Percentiles rank a stretch among this genome's conserved stretches.
phyloP scores from a whole-genome alignment of 1,140 invertebrate species.

The Lordiphosa collinella region DNA sequence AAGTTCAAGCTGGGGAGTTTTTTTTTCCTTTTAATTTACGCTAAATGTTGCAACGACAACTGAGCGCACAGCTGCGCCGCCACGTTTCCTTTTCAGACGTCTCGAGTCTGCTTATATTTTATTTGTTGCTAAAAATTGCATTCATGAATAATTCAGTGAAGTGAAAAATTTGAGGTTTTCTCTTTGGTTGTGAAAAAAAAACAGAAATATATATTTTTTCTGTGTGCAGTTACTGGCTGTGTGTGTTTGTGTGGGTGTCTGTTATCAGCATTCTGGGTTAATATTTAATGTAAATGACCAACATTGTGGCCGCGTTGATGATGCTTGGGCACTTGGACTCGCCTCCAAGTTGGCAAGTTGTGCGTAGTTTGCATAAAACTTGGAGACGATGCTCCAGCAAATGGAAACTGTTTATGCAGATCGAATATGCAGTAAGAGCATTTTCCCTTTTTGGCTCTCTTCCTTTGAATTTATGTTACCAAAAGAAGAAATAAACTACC shows the following conservation, averaged over 20 bases:
- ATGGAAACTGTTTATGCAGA: conserved; percentile 69
- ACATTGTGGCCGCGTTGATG: conserved; percentile 49
- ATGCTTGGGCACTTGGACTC: conserved; percentile 24
- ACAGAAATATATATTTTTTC: conserved; percentile 48
- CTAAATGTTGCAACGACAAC: conserved; percentile 60
- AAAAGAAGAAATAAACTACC: conserved; percentile 32
- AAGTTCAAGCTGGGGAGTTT: conserved; percentile 41
- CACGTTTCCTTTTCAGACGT: conserved; percentile 9
- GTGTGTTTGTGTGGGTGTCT: conserved; percentile 46
- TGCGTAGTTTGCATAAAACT: conserved; percentile 42
- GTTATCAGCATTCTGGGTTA: conserved; percentile 73
- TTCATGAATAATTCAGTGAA: conserved; percentile 77
- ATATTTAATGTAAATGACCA: conserved; percentile 73
- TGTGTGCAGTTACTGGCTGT: background rate
- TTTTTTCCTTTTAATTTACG: conserved; percentile 55
- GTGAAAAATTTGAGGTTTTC: conserved; percentile 63
- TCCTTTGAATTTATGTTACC: conserved; percentile 5
- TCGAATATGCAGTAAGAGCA: conserved; percentile 57
- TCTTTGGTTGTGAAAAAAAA: conserved; percentile 31
- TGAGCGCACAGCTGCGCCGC: conserved; percentile 45
- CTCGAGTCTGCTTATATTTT: conserved; percentile 65
- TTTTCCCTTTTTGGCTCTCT: conserved; percentile 21
- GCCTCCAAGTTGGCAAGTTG: conserved; percentile 11
- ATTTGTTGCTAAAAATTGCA: conserved; percentile 76
- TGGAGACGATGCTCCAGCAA: conserved; percentile 55